Evolutionary conservation across 92 coral and sea anemone genomes (phyloP), one percentile per base, ranked within the genome.

Genomic region (Desmophyllum pertusum): DNA sequence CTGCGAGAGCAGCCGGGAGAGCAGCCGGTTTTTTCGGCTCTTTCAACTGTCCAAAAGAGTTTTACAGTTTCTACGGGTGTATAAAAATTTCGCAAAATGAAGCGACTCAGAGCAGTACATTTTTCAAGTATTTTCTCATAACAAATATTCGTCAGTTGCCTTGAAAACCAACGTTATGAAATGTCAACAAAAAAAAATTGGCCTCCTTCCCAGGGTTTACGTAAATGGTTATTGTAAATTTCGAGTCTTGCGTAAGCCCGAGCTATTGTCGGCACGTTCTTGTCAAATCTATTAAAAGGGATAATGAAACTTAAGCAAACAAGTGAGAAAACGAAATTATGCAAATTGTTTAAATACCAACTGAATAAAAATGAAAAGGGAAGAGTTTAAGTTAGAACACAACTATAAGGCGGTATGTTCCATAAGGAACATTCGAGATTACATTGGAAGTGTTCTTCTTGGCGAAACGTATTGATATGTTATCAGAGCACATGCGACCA

Each of bases 211-310:
- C 38, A 11, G 9, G n/a, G n/a, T 75, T 73, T 50, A 73, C 52
- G 27, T 14, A 73, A 17, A 31, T 51, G 6, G n/a, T 10, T 31
- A 52, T 61, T 77, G 70, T 55, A 17, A 37, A 36, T 45, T 57
- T 77, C 14, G 11, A 39, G 15, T 10, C 48, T 77, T 57, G 53
- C 70, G 70, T 41, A 38, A 61, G 51, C 52, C 6, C 11, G 46
- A 27, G 46, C 35, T 38, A 6, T 41, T 42, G 14, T 30, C 27
- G 57, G 4, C n/a, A 62, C 68, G 30, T 36, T 30, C 52, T 43
- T 62, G 73, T 48, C 74, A 79, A 65, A 65, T 67, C 39, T 45
- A 65, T 75, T 41, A 46, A 36, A n/a, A 65, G 64, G 46, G 45
- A 33, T 7, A 10, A 63, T 53, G 29, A 48, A 48, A 61, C 63